These are phyloP conservation scores for Bombus polaris DNA, from an alignment of 1,140 invertebrate species.

Conservation along the genomic window DNA sequence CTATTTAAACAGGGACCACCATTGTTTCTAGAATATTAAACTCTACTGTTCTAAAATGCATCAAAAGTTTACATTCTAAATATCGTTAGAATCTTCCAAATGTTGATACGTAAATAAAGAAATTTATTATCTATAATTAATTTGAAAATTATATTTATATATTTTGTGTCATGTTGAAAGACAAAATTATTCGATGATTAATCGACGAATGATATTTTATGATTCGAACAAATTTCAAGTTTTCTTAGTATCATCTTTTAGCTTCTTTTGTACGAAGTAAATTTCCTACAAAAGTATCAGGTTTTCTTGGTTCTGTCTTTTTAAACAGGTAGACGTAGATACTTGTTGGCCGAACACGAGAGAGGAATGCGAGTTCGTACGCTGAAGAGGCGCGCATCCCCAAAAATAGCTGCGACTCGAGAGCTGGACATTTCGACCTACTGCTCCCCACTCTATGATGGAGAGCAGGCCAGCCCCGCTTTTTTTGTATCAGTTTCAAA, in stretches of 20 bases:
- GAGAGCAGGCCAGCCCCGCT: slow-evolving; percentile 45
- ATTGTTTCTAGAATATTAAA: background rate
- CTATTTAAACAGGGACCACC: background rate
- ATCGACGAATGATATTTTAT: background rate
- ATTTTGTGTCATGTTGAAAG: background rate
- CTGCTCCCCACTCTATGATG: slow-evolving; percentile 65
- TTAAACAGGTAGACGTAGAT: background rate
- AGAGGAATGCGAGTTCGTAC: slow-evolving; percentile 74
- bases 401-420: slow-evolving; percentile 79
- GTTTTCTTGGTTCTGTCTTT: background rate
- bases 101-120: background rate
- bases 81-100: background rate
- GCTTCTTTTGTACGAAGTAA: background rate
- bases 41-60: too few relatives aligned
- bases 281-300: background rate
- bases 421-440: slow-evolving; percentile 81
- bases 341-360: slow-evolving; percentile 49
- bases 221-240: background rate
- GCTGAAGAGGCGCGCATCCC: slow-evolving; percentile 69
- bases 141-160: background rate
- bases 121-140: background rate
- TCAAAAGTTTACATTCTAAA: background rate
- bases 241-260: background rate
- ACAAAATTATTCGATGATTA: background rate
- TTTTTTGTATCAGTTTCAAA: slow-evolving; percentile 44